Conservation (phyloP, 2,888 invertebrate species). For the Amblyjoppa fuscipennis region DNA sequence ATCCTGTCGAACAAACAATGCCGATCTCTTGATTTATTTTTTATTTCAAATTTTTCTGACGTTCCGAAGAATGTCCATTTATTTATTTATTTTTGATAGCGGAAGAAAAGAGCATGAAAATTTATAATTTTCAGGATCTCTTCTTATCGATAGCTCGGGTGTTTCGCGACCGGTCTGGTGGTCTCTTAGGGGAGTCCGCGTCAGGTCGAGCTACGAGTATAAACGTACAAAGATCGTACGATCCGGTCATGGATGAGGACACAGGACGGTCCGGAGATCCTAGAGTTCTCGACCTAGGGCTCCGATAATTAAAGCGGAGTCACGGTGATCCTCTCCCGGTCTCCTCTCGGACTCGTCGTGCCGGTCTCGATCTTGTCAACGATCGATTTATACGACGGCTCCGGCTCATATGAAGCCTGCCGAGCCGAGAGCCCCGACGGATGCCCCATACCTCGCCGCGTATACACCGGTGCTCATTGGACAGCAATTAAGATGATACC, state of each 20-base stretch:
- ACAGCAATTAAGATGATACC: constrained; percentile 78
- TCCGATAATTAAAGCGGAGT: constrained; percentile 79
- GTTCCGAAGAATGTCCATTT: too few relatives aligned
- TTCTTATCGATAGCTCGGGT: constrained; percentile 71
- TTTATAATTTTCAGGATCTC: neutral
- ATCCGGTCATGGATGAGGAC: constrained; percentile 27
- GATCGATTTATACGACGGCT: constrained; percentile 69
- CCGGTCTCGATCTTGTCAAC: constrained; percentile 78
- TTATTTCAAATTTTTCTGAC: too few relatives aligned
- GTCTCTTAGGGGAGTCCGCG: constrained; percentile 58
- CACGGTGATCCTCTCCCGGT: constrained; percentile 76
- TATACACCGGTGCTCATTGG: constrained; percentile 61
- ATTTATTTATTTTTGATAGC: too few relatives aligned
- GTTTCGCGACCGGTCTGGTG: constrained; percentile 73
- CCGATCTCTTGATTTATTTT: too few relatives aligned
- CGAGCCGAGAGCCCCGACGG: neutral
- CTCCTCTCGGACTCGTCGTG: constrained; percentile 35
- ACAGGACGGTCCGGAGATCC: constrained; percentile 20
- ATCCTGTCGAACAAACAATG: too few relatives aligned
- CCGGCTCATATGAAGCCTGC: constrained; percentile 9
- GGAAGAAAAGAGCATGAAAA: neutral
- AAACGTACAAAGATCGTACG: constrained; percentile 27
- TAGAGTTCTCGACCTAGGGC: constrained; percentile 49
- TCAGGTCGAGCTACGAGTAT: constrained; percentile 13
- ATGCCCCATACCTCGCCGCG: neutral